Evolutionary conservation across 2,797 vertebrate species (phyloP), one percentile per base, ranked within the genome.

Genomic region (Danio aesculapii): DNA sequence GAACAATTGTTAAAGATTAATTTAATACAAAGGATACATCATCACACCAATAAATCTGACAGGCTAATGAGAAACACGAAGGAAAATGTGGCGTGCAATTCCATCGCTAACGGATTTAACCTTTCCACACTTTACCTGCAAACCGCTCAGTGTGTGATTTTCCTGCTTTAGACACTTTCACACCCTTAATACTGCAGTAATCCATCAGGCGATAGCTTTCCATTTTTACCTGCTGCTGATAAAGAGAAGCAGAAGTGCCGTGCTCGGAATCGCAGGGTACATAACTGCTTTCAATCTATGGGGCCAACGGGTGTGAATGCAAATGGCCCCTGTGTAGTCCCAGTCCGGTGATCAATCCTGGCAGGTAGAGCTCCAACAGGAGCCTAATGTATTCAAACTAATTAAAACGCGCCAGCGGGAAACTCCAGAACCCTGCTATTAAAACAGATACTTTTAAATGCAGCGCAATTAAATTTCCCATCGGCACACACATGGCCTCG

Each of bases 301-400:
- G 11, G 86, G 87, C 86, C 89, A 87, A 77, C 53, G 70, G 81
- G 73, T 73, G 83, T 82, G 87, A 90, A 88, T 82, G 88, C 87
- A 82, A 78, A 88, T 85, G 85, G 85, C 79, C 87, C 83, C 88
- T 87, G 87, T 85, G 84, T 89, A 88, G 88, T 90, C 91, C 89
- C 91, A 90, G 88, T 87, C 88, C 87, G 82, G 86, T 87, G 86
- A 87, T 86, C 88, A 92, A 89, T 91, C 90, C 88, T 92, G 92
- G 90, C 92, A 94, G 92, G 92, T 93, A 93, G 90, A 85, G 90
- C 85, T 91, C 90, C 87, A 91, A 90, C 92, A 87, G 90, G 88
- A 90, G 86, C 87, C 88, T 93, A 93, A 94, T 94, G 93, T 90
- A 93, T 94, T 94, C 94, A 91, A 90, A 90, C 92, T 94, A 93